phyloP scores from a whole-genome alignment of 2,888 invertebrate genomes.

The Auanema freiburgensis region DNA sequence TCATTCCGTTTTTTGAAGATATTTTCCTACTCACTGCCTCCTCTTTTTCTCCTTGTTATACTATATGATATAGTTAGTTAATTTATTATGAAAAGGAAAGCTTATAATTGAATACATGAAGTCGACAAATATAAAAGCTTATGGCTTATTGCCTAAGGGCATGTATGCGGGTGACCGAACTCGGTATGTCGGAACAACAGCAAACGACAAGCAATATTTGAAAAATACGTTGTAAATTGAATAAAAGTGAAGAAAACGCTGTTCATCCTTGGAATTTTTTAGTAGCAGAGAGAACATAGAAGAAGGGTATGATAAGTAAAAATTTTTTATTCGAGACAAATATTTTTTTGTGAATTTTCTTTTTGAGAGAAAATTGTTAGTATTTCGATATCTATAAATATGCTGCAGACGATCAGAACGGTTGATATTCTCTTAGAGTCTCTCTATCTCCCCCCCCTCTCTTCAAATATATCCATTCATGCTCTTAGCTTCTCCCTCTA shows the following conservation, averaged over 20 bases:
- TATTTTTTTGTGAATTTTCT: neutral
- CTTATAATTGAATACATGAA: constrained; percentile 2
- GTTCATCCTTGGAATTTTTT: neutral
- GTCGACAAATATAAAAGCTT: neutral
- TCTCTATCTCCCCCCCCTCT: no score
- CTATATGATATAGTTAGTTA: constrained; percentile 2
- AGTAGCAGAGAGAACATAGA: constrained; percentile 1
- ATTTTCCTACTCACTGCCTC: neutral
- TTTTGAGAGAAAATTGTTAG: no score
- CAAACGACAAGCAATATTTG: no score
- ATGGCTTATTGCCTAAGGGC: neutral
- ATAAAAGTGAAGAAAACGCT: neutral
- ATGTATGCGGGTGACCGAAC: no score
- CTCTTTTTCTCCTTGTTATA: constrained; percentile 7
- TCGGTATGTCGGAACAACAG: no score
- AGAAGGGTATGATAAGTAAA: neutral
- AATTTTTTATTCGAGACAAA: constrained; percentile 2
- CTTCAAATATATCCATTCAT: no score
- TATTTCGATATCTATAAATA: no score
- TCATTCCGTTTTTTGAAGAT: neutral
- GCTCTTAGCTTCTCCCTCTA: no score
- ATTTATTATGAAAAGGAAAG: neutral
- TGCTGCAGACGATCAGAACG: no score
- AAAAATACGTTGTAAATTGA: neutral
- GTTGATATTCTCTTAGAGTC: no score